Evolutionary conservation across 2,888 invertebrate genomes (phyloP), one percentile per base, ranked within the genome.

Genomic region (Ornithoptera alexandrae): DNA sequence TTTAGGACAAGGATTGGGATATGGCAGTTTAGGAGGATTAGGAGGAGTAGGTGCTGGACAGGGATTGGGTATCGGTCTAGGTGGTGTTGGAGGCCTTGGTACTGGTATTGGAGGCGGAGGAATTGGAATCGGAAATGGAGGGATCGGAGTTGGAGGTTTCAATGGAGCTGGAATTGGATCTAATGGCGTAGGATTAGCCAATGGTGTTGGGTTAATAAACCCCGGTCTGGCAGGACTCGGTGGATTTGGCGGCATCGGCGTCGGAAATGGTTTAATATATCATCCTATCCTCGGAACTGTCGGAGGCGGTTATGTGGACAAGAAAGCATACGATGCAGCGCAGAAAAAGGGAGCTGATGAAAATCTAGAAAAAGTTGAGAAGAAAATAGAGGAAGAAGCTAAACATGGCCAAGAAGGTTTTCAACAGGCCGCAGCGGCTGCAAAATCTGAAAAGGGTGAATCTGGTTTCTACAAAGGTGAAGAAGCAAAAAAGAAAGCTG

Each of bases 361-460:
- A 75, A 93, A 93, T 74, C 80, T 92, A 71, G 93, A 94, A 72
- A 94, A 94, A 75, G 74, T 93, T 2, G 90, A 92, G 73, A 94
- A 94, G 61, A 93, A 93, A 74, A 88, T 90, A 53, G 94, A 93
- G 70, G 93, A 93, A 78, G 91, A 93, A 81, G 79, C 93, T 1
- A 93, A 93, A 65, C 93, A 94, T 71, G 94, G 93, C 0, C 90
- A 93, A 70, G 93, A 93, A 83, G 94, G 94, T 39, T 94, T 85
- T 77, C 90, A 90, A 71, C 90, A 93, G 74, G 94, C 92, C 17
- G 89, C 93, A 62, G 92, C 92, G 2, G 93, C 94, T 69, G 90
- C 93, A 2, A 94, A 93, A 61, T 93, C 92, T 68, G 94, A 93
- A 76, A 93, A 92, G 62, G 93, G 93, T 66, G 93, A 93, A 69